phyloP scores from a whole-genome alignment of 1,140 invertebrate genomes.

The Olivierus martensii region DNA sequence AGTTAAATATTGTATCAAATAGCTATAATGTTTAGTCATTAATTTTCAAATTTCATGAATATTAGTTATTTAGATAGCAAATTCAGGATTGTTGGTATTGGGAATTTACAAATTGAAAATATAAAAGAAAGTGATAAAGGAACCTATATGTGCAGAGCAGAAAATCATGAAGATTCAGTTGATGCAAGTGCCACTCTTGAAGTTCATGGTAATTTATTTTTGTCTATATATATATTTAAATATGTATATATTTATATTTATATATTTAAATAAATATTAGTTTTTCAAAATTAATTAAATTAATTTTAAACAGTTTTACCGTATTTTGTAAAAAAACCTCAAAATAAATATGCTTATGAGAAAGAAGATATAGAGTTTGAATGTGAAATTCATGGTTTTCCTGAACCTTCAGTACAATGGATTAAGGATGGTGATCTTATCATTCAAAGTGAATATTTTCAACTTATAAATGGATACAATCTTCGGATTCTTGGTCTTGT shows the following conservation, averaged over 20 bases:
- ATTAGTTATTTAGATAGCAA: constrained; percentile 26
- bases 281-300: no score
- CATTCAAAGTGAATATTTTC: constrained; percentile 75
- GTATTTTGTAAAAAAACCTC: constrained; percentile 52
- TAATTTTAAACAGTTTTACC: constrained; percentile 43
- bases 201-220: constrained; percentile 58
- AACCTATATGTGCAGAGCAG: constrained; percentile 83
- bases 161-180: constrained; percentile 70
- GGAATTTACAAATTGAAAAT: constrained; percentile 53
- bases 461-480: constrained; percentile 49
- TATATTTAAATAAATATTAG: no score
- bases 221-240: no score
- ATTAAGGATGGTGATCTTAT: constrained; percentile 64
- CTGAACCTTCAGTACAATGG: constrained; percentile 74
- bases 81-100: constrained; percentile 48
- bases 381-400: constrained; percentile 70
- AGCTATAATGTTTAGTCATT: no score
- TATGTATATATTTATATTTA: no score
- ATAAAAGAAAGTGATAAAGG: constrained; percentile 70
- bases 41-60: no score
- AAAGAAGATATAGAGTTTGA: constrained; percentile 74
- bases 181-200: constrained; percentile 68
- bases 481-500: constrained; percentile 83
- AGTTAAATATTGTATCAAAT: no score
- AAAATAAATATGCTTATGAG: constrained; percentile 54